Base-by-base conservation (phyloP, 1,140 invertebrate genomes). In the Cotesia glomerata region DNA sequence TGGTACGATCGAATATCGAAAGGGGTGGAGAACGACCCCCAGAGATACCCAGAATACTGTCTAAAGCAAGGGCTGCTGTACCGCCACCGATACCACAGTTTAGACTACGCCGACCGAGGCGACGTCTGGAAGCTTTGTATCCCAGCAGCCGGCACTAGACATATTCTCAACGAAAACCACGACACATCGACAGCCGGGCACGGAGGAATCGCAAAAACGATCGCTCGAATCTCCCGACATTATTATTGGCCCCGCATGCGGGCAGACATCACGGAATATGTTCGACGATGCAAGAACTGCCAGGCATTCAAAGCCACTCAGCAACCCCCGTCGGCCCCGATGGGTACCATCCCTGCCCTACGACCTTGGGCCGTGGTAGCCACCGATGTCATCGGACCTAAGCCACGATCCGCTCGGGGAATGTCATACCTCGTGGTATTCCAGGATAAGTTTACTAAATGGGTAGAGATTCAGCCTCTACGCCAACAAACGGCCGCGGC, bases 161-260 rank as follows among this genome's bases (percentile, higher is more conserved):
- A 36, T 11, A 16, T 74, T 3, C 11, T 76, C 2, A 0, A 34
- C 0, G 75, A 74, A 26, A 61, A 59, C 35, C 78, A 78, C 36
- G 74, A 77, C 18, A n/a, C 36, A 0, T 56, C 74, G 0, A 59
- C 62, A 0, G 61, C 76, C 5, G 77, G 78, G 11, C 79, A 79
- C 67, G 52, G 75, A 0, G 75, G 80, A 1, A 63, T 68, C 0
- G 69, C 75, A 0, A 80, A 77, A 59, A 78, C 79, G 0, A 74
- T 66, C 26, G 45, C 62, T 16, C 59, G 75, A 9, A 35, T 78
- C 1, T 52, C 66, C 0, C 3, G 52, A 3, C 9, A 45, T 5
- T 79, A 81, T 67, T 79, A 74, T 62, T 79, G 77, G 77, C 75
- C 75, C 0, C 51, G 64, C 13, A 56, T 76, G 62, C 73, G 59